Conservation (phyloP, 2,113 vertebrate species). For the Centropristis striata region DNA sequence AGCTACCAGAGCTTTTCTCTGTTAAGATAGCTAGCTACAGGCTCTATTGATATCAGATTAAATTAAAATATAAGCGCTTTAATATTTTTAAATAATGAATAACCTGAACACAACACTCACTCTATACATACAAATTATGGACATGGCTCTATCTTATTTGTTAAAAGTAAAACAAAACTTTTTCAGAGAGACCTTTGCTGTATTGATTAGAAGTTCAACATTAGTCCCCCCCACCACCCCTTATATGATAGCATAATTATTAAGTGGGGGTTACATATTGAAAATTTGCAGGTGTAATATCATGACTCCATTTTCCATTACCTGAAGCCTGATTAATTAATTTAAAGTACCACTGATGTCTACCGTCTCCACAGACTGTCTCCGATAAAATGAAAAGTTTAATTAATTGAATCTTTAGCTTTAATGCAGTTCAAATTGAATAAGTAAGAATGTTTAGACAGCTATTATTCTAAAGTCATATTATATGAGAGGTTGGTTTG, state of each 20-base stretch:
- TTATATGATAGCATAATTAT: not conserved
- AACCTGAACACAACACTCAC: not conserved
- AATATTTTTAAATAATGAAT: not conserved
- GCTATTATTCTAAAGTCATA: not conserved
- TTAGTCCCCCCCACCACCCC: no score
- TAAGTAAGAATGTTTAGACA: not conserved
- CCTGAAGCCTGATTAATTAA: conserved; percentile 33
- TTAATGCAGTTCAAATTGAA: not conserved
- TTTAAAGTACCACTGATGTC: conserved; percentile 19
- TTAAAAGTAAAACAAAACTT: not conserved
- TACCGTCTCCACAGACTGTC: not conserved
- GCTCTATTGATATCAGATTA: not conserved
- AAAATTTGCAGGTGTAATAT: conserved; percentile 11
- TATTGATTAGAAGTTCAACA: not conserved
- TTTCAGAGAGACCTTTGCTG: not conserved
- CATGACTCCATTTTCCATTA: conserved; percentile 20
- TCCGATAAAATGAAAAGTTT: not conserved
- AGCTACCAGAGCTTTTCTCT: no score
- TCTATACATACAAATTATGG: not conserved
- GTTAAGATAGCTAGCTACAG: not conserved
- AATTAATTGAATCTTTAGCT: conserved; percentile 2
- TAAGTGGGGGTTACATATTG: not conserved
- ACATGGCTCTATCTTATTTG: not conserved
- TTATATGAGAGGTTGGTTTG: not conserved
- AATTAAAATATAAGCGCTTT: not conserved